A percentile compares a stretch with the other conserved stretches of the same genome.
phyloP scores from a whole-genome alignment of 2,888 invertebrate genomes.

The Frankliniella fusca region DNA sequence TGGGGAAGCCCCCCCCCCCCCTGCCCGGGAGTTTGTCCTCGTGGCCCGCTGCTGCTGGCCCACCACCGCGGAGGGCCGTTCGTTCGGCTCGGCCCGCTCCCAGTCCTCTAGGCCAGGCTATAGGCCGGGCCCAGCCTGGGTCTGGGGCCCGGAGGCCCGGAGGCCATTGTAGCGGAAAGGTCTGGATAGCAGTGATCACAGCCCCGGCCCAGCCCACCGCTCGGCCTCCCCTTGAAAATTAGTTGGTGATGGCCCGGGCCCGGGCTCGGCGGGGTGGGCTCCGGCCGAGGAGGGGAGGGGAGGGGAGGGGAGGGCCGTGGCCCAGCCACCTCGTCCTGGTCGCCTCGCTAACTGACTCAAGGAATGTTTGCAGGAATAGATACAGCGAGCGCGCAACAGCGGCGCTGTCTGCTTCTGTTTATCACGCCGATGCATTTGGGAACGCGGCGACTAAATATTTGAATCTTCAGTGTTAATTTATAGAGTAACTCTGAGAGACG shows the following conservation, averaged over 20 bases:
- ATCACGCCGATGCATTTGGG: no score
- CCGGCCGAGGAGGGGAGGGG: neutral
- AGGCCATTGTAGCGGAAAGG: slow-evolving; percentile 7
- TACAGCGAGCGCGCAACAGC: neutral
- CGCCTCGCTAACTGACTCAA: neutral
- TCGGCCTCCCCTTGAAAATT: slow-evolving; percentile 6
- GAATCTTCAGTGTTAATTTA: no score
- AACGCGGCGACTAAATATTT: no score
- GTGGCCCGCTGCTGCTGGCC: no score
- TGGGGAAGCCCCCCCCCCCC: neutral
- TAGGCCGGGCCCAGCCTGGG: neutral
- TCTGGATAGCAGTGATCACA: neutral
- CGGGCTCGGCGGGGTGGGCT: neutral
- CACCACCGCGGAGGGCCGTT: neutral
- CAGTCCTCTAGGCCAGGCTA: neutral
- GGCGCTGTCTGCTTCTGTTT: no score
- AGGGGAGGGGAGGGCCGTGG: neutral
- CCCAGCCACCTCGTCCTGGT: neutral
- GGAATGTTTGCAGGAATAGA: neutral
- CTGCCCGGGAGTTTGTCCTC: no score
- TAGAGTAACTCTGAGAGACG: no score
- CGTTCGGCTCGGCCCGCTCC: neutral
- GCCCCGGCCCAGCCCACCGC: neutral
- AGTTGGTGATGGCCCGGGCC: neutral
- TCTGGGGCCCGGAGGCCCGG: neutral